Evolutionary conservation across 53 echinoderm and acorn worm species (phyloP), one percentile per base, ranked within the genome.

Genomic region (Arbacia lixula): DNA sequence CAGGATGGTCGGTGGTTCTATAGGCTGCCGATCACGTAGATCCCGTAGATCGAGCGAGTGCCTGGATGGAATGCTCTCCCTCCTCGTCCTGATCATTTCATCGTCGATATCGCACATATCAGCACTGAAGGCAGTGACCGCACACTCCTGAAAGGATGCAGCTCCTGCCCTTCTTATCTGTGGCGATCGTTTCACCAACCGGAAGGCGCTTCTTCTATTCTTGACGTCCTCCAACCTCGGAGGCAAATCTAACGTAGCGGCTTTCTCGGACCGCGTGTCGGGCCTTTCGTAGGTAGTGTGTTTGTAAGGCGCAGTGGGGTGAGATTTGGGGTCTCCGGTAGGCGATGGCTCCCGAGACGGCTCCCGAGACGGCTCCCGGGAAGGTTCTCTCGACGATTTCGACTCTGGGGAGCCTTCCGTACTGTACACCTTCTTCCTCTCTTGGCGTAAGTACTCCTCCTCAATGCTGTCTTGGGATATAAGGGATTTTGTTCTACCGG

Each of bases 401-500:
- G 82, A 81, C 28, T 84, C 53, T 2, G 94, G 92, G 3, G 98
- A 92, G 54, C 76, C 64, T 29, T 94, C 76, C 46, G 69, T 73
- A 22, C 81, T 87, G 85, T 87, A 90, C 19, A 64, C 87, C 46
- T 85, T 86, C 37, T 81, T 84, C 38, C 88, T 86, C 36, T 95
- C 99, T n/a, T 81, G 66, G 32, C 92, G 92, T 14, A 92, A 73
- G 80, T 92, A 89, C 36, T 99, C 94, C 51, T 99, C 99, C 76
- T 99, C 99, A 35, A 99, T 86, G 76, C 99, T 99, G 43, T 99
- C 94, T 82, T 95, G 92, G 0, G 90, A 89, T 27, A 89, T 85
- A 5, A 99, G 87, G 39, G 86, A 92, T 37, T 87, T 86, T 66
- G 60, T 60, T 66, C 85, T 85, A 68, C 58, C 81, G n/a, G 83